A percentile compares a stretch with the other conserved stretches of the same genome.
Evolutionary conservation across 2,113 vertebrate genomes (phyloP).

Genomic region (Plestiodon gilberti): DNA sequence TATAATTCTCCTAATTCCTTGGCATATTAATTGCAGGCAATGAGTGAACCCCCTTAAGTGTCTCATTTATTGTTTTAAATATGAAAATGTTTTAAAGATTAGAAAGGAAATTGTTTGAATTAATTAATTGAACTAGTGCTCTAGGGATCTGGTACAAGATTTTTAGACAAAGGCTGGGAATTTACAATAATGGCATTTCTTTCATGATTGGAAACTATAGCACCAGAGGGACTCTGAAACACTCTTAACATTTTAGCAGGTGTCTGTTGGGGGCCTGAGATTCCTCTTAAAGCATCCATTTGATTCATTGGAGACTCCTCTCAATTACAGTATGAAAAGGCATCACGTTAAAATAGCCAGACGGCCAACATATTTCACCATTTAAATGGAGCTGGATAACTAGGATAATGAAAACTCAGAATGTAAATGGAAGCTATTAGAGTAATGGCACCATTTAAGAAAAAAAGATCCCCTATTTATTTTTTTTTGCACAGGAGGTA

Average conservation of each 20-base stretch:
- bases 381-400: conserved; percentile 55
- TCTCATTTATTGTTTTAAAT: conserved; percentile 84
- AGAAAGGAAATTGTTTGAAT: conserved; percentile 82
- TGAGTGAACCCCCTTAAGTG: conserved; percentile 75
- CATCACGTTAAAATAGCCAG: conserved; percentile 74
- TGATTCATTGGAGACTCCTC: conserved; percentile 72
- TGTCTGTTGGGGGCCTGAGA: conserved; percentile 75
- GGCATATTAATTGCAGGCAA: conserved; percentile 80
- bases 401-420: conserved; percentile 71
- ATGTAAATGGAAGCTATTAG: conserved; percentile 72
- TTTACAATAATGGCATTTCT: conserved; percentile 83
- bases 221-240: conserved; percentile 74
- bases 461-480: neutral
- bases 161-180: conserved; percentile 82
- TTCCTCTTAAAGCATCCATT: conserved; percentile 78
- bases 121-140: conserved; percentile 81
- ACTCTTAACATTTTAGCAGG: conserved; percentile 81
- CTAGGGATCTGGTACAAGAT: conserved; percentile 78
- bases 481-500: conserved; percentile 55
- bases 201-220: conserved; percentile 80
- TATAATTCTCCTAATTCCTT: conserved; percentile 77
- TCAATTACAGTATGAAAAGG: conserved; percentile 77
- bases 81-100: conserved; percentile 85
- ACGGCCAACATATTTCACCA: conserved; percentile 69
- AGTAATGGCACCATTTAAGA: conserved; percentile 68